Percentiles rank a stretch among this genome's conserved stretches.
Evolutionary conservation across 2,797 vertebrate genomes (phyloP).

Genomic region (Onychomys leucogaster): DNA sequence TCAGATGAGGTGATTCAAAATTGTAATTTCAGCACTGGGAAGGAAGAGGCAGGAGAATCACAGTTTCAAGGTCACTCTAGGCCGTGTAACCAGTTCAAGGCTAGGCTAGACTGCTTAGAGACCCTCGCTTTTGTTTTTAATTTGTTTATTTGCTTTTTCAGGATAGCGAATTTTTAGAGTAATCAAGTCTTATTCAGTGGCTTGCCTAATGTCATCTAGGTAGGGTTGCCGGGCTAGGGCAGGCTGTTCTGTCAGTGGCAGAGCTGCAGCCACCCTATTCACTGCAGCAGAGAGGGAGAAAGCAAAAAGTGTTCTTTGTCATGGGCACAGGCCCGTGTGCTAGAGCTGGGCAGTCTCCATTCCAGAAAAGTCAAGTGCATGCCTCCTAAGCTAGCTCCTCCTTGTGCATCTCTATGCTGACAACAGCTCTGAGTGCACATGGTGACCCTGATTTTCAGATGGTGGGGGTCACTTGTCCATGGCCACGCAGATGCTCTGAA

Average conservation of each 20-base stretch:
- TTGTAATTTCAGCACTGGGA: neutral
- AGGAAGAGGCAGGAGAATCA: neutral
- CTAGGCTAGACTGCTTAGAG: neutral
- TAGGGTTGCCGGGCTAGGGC: neutral
- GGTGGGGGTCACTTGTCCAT: neutral
- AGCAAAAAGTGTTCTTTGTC: neutral
- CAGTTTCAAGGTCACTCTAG: neutral
- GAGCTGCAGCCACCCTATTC: neutral
- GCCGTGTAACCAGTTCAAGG: neutral
- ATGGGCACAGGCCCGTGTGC: rapidly evolving
- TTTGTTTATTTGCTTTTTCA: neutral
- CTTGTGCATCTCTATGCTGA: neutral
- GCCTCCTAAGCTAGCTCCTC: neutral
- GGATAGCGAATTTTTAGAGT: neutral
- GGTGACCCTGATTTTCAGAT: neutral
- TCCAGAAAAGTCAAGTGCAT: neutral
- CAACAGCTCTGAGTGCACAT: neutral
- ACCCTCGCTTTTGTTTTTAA: neutral
- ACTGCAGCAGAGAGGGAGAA: neutral
- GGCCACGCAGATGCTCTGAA: neutral
- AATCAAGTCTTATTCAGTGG: neutral
- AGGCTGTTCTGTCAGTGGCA: neutral
- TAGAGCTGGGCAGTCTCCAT: neutral
- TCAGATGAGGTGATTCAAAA: neutral
- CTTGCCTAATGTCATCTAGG: neutral